Evolutionary conservation across 2,797 vertebrate genomes (phyloP), one percentile per base, ranked within the genome.

Genomic region (Chanos chanos): DNA sequence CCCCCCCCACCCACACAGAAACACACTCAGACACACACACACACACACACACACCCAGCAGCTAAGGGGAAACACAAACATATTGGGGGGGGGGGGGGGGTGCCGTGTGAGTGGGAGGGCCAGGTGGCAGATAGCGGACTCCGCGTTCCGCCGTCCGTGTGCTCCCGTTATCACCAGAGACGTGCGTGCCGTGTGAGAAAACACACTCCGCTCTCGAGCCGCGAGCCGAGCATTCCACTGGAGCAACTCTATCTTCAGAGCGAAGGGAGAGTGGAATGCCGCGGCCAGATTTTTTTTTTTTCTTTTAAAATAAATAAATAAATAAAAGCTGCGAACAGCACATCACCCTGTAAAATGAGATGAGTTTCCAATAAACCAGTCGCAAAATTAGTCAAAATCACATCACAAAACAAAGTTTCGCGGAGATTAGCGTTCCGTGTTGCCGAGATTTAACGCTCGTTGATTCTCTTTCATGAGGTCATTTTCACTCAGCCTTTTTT

Each of bases 171-270:
- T 48, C 41, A 70, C 48, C 48, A 41, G 34, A 49, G 9, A 33
- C 31, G 33, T 10, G 18, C 19, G 24, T 57, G 39, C 27, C 5
- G 44, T 48, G 43, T 54, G 51, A 58, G 40, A 57, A 15, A 53
- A 57, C 48, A 45, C 66, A 59, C 31, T 43, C 50, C 61, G 67
- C 50, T 12, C 39, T 53, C 18, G 45, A 52, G 43, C 49, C 45
- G 49, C 66, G 12, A 61, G 61, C 60, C 63, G 49, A 57, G 41
- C 50, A 54, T 73, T 68, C 64, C 57, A 64, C 18, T 51, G 19
- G 4, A 34, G 70, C 45, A 55, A 60, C 60, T 39, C 47, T 72
- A 73, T 75, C 64, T 70, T 52, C 41, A 12, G 61, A 36, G 49
- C 16, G 54, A 64, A 41, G 31, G 33, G 13, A 28, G 24, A 31